A percentile compares a stretch with the other conserved stretches of the same genome.
Conservation (phyloP, 2,888 invertebrate genomes). For the Tinea semifulvella region DNA sequence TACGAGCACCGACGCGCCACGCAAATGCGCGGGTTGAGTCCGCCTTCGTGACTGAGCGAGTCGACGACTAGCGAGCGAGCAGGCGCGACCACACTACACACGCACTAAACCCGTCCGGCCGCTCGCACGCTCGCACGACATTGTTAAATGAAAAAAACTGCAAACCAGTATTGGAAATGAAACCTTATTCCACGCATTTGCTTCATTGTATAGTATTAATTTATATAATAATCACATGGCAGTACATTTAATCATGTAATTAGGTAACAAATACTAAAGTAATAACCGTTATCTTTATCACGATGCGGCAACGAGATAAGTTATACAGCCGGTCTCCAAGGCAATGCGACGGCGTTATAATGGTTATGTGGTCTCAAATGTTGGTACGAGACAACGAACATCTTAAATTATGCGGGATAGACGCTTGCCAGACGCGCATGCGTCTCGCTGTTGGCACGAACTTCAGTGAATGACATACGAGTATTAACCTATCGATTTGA, state of each 20-base stretch:
- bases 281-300: conserved; percentile 50
- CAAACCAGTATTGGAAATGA: neutral
- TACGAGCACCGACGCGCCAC: conserved; percentile 63
- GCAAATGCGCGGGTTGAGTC: conserved; percentile 60
- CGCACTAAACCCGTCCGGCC: conserved; percentile 29
- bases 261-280: conserved; percentile 44
- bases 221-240: conserved; percentile 41
- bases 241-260: conserved; percentile 47
- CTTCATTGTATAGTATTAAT: conserved; percentile 50
- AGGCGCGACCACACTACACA: no score
- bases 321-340: conserved; percentile 6
- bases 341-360: conserved; percentile 30
- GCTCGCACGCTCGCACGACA: conserved; percentile 1
- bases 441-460: conserved; percentile 42
- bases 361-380: conserved; percentile 32
- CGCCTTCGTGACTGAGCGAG: conserved; percentile 51
- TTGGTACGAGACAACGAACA: conserved; percentile 42
- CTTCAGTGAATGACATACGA: conserved; percentile 65
- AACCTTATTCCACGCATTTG: conserved; percentile 30
- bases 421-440: conserved; percentile 63
- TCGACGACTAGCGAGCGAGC: conserved; percentile 20
- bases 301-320: conserved; percentile 48
- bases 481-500: conserved; percentile 58
- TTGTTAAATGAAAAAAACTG: conserved; percentile 1
- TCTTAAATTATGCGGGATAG: conserved; percentile 57